Conservation (phyloP, 2,888 invertebrate species). For the Dryadula phaetusa region DNA sequence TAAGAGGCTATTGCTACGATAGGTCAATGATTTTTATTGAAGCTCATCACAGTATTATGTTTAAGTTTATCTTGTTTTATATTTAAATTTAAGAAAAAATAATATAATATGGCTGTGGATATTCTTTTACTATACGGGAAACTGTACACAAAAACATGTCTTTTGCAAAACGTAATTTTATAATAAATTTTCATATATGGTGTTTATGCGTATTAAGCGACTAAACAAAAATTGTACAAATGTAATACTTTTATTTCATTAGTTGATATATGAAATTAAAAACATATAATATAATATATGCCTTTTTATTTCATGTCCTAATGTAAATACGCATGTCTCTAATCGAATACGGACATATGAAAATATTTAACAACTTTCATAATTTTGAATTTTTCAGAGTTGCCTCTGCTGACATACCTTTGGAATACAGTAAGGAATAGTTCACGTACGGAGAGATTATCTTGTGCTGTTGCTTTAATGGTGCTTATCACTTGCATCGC, state of each 20-base stretch:
- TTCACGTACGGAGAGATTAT: slow-evolving; percentile 64
- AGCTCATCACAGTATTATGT: background rate
- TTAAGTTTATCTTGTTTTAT: background rate
- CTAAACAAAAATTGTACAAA: background rate
- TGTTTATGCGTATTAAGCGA: background rate
- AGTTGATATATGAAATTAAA: background rate
- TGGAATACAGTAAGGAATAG: slow-evolving; percentile 66
- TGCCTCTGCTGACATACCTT: slow-evolving; percentile 62
- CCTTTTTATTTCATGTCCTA: background rate
- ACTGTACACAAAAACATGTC: background rate
- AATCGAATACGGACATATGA: background rate
- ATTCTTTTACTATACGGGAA: too few relatives aligned
- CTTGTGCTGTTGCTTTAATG: slow-evolving; percentile 58
- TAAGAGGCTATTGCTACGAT: slow-evolving; percentile 5
- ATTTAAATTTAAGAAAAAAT: background rate
- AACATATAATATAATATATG: background rate
- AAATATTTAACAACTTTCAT: background rate
- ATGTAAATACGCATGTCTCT: too few relatives aligned
- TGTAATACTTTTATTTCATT: background rate
- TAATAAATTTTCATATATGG: too few relatives aligned
- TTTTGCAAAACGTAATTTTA: background rate
- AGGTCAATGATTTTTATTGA: slow-evolving; percentile 19
- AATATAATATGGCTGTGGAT: too few relatives aligned
- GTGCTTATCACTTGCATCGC: slow-evolving; percentile 52
- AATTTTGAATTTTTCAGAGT: slow-evolving; percentile 56